A percentile compares a stretch with the other conserved stretches of the same genome.
Conservation (phyloP, 2,888 invertebrate genomes). For the Drosophila diplacantha region DNA sequence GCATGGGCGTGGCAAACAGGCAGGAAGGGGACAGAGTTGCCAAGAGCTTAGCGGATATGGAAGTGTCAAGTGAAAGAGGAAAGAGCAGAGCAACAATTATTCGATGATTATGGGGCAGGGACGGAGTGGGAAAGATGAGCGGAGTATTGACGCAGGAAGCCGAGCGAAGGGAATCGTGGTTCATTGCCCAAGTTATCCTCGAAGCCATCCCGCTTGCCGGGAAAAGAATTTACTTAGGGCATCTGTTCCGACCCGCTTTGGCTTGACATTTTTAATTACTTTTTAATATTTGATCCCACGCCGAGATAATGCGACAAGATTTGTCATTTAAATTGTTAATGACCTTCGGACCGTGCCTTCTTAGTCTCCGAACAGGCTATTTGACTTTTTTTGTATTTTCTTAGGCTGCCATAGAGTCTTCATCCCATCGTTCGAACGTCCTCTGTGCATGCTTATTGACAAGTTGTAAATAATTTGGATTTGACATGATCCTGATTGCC, state of each 20-base stretch:
- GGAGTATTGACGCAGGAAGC: constrained; percentile 9
- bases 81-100: constrained; percentile 32
- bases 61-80: constrained; percentile 20
- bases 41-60: constrained; percentile 19
- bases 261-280: constrained; percentile 50
- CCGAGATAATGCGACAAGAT: constrained; percentile 26
- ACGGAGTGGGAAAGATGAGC: background rate
- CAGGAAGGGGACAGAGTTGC: constrained; percentile 16
- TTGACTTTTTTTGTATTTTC: constrained; percentile 27
- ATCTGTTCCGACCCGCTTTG: constrained; percentile 1
- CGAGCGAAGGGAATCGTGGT: constrained; percentile 5
- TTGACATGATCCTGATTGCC: constrained; percentile 45
- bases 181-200: constrained; percentile 10
- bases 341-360: constrained; percentile 20
- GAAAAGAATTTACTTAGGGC: constrained; percentile 11
- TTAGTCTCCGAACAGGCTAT: background rate
- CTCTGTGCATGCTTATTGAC: constrained; percentile 39
- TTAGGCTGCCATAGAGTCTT: constrained; percentile 1
- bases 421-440: constrained; percentile 19
- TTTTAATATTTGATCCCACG: constrained; percentile 21
- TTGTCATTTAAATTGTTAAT: constrained; percentile 43
- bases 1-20: constrained; percentile 23
- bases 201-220: constrained; percentile 1
- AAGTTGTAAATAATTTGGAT: constrained; percentile 48
- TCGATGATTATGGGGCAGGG: constrained; percentile 6